Evolutionary conservation across 2,797 vertebrate genomes (phyloP).

Genomic region (Eidolon dupreanum): DNA sequence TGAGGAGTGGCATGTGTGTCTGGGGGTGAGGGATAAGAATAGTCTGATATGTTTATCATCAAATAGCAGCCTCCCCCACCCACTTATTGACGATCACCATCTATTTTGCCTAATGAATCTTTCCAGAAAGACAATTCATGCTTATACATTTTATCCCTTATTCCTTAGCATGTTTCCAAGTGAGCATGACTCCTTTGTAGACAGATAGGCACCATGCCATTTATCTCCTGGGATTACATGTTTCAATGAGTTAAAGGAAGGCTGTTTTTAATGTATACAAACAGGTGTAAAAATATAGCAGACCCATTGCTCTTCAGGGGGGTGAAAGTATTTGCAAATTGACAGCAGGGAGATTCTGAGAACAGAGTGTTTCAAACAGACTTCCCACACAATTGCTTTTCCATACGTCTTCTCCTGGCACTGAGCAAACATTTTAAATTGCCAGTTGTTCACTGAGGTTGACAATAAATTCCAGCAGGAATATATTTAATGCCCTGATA

Average conservation of each 20-base stretch:
- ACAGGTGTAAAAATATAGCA: neutral
- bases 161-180: neutral
- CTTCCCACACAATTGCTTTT: neutral
- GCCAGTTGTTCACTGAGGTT: neutral
- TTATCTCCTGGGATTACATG: neutral
- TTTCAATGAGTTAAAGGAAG: neutral
- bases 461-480: slow-evolving; percentile 37
- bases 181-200: neutral
- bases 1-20: neutral
- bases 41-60: neutral
- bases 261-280: slow-evolving; percentile 11
- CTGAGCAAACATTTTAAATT: slow-evolving; percentile 30
- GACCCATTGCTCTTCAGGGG: neutral
- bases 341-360: neutral
- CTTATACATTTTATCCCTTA: neutral
- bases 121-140: neutral
- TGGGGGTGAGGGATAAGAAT: neutral
- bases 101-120: slow-evolving; percentile 4
- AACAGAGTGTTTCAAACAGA: neutral
- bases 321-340: slow-evolving; percentile 12
- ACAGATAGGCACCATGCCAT: neutral
- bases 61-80: neutral
- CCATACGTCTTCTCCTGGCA: neutral
- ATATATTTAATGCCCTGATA: neutral
- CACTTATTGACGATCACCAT: neutral